Percentiles rank a stretch among this genome's conserved stretches.
Evolutionary conservation across 2,797 vertebrate genomes (phyloP).

Genomic region (Heliangelus exortis): DNA sequence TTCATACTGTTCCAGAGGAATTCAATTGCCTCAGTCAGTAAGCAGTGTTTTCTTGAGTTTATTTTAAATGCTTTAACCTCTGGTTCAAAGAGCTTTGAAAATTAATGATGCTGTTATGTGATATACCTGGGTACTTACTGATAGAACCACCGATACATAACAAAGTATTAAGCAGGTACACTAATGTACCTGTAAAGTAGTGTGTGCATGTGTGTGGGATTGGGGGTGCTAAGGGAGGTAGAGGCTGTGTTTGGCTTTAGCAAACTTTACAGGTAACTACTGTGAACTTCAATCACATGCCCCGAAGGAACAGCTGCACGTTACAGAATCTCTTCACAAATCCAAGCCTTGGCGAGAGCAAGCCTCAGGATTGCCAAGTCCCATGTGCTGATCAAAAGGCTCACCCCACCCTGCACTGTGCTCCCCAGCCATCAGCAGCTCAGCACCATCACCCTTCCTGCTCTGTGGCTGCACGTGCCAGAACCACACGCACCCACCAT

Average conservation of each 20-base stretch:
- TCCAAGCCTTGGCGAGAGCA: background rate
- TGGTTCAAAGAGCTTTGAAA: background rate
- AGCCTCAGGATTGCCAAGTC: conserved; percentile 7
- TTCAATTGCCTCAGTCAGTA: conserved; percentile 13
- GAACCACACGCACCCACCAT: background rate
- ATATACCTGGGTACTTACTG: background rate
- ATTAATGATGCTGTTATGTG: background rate
- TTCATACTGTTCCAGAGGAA: conserved; percentile 3
- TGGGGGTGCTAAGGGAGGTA: background rate
- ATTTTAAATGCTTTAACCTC: conserved; percentile 50
- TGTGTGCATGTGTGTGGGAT: background rate
- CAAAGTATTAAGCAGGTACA: background rate
- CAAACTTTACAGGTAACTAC: background rate
- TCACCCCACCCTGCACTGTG: background rate
- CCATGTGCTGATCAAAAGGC: background rate
- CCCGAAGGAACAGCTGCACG: background rate
- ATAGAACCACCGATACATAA: background rate
- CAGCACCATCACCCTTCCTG: background rate
- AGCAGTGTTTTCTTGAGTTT: conserved; percentile 45
- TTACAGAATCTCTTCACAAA: conserved; percentile 22
- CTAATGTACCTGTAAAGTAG: background rate
- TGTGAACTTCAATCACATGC: background rate
- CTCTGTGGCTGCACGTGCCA: background rate
- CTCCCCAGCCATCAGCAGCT: background rate
- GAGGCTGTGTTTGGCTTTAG: background rate